Percentiles rank a stretch among this genome's conserved stretches.
Conservation (phyloP, 2,113 vertebrate species). For the Indicator maculatus region DNA sequence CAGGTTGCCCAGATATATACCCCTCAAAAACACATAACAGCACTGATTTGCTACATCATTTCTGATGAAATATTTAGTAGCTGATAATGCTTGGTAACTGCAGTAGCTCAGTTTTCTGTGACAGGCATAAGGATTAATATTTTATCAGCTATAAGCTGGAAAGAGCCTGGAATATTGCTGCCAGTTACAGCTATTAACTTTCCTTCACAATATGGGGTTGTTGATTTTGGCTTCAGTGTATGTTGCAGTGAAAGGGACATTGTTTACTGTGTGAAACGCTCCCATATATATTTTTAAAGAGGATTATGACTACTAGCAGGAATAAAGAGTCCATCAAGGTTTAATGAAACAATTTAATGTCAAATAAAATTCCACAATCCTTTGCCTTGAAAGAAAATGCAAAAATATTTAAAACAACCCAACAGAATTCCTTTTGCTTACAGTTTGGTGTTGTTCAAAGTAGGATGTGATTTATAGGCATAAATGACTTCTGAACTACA, state of each 20-base stretch:
- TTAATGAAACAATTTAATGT: conserved; percentile 9
- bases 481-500: background rate
- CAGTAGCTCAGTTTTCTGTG: background rate
- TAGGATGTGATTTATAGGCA: background rate
- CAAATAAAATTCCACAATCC: background rate
- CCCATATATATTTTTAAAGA: conserved; percentile 12
- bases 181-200: conserved; percentile 13
- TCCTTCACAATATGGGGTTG: background rate
- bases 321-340: conserved; percentile 5
- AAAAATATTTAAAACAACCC: background rate
- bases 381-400: background rate
- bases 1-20: too few species aligned
- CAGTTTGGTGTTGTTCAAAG: background rate
- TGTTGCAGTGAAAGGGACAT: background rate
- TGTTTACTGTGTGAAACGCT: background rate
- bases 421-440: background rate
- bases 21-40: background rate
- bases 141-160: background rate
- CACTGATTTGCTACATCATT: background rate
- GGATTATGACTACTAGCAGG: background rate
- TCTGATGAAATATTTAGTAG: conserved; percentile 3
- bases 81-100: background rate
- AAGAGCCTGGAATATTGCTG: background rate
- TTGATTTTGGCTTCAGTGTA: background rate
- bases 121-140: conserved; percentile 17